Evolutionary conservation across 2,888 invertebrate species (phyloP), one percentile per base, ranked within the genome.

Genomic region (Scotopteryx bipunctaria): DNA sequence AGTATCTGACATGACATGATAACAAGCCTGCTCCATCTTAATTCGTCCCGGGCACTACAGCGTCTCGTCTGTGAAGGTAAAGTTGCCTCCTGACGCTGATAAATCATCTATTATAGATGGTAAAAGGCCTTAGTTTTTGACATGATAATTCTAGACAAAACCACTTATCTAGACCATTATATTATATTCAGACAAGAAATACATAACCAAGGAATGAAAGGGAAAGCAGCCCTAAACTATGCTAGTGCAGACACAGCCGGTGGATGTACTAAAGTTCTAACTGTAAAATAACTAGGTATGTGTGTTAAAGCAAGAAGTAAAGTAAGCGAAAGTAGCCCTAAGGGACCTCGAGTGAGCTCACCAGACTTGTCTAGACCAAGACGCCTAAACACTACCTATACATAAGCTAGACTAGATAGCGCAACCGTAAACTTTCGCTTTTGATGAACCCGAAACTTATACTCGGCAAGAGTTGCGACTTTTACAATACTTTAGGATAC

Each of bases 311-410:
- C 33, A 32, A 23, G 43, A 25, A 25, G n/a, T 27, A 25, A 25
- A 33, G 33, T 35, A 44, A 41, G 46, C 41, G 46, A 52, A 52
- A 52, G 45, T 46, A 21, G 45, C 51, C 52, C 46, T 38, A 35
- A 45, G 52, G 52, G 52, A 52, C 40, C 33, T 33, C 40, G 44
- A 31, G 27, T 11, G 23, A 31, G 14, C 33, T 13, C 33, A 14
- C 21, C 29, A 45, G 36, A 37, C 45, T 32, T 25, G 36, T 25
- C 41, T 46, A 52, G 46, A 16, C 8, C 43, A 9, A 44, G 27
- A 19, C 40, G 44, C 51, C 50, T 25, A 43, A n/a, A n/a, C n/a
- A 21, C 23, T 23, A 23, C 23, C n/a, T n/a, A n/a, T 23, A 27
- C 27, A 9, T 27, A 27, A 35, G 15, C 40, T 16, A 41, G 31